Base-by-base conservation (phyloP, 2,113 vertebrate species). In the Girardinichthys multiradiatus region DNA sequence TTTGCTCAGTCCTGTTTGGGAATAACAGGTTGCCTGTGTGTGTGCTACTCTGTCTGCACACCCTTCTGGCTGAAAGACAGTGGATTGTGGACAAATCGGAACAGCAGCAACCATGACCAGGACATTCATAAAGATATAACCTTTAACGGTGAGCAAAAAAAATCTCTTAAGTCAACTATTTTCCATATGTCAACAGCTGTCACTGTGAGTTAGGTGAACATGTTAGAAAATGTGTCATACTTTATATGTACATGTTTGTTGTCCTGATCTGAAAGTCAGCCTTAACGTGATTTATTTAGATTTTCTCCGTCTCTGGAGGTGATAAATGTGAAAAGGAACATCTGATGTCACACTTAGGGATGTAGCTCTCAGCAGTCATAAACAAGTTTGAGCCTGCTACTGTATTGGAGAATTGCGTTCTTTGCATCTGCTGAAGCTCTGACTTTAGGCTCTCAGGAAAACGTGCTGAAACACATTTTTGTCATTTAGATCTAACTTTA, bases 31-130 rank as follows among this genome's bases (percentile, higher is more conserved):
- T 94, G 93, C 73, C 60, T 93, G 57, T 93, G 82, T 63, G 85
- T 95, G 68, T 72, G 72, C 65, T 94, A 90, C 0, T 89, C 94
- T 0, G 91, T 94, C 31, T 94, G 89, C 81, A 90, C 87, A 2
- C 91, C 93, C 0, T 81, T 64, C 72, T 95, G 95, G 95, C 79
- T 94, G 48, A 88, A 86, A 15, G 64, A 79, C 2, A 10, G 4
- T 28, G 94, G 95, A 60, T 87, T 95, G 48, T 95, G 94, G 95
- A 29, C 76, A 0, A 33, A 58, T 8, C 72, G 58, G 79, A 94
- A 92, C 29, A 42, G 67, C 66, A 90, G 87, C 15, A 64, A 28
- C 21, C 57, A 31, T 17, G 75, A 85, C 30, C 72, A 57, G 73
- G 57, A 13, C 0, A 39, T 7, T 42, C 28, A 2, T 2, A 68